A percentile compares a stretch with the other conserved stretches of the same genome.
Conservation (phyloP, 2,888 invertebrate species). For the Volucella inflata region DNA sequence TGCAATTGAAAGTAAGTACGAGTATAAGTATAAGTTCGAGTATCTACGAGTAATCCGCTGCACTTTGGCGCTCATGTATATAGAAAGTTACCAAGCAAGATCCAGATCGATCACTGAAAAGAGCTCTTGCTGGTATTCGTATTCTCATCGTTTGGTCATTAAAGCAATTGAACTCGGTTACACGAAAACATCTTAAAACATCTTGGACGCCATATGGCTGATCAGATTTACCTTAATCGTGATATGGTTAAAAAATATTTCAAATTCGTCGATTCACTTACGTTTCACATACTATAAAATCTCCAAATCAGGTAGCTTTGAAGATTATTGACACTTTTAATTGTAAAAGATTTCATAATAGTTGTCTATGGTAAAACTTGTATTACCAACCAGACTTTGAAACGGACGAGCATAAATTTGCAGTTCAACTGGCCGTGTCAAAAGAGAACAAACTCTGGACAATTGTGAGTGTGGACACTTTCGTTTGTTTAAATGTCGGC, state of each 20-base stretch:
- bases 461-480: slow-evolving; percentile 55
- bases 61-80: slow-evolving; percentile 38
- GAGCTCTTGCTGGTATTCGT: slow-evolving; percentile 66
- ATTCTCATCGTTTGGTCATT: slow-evolving; percentile 55
- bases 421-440: slow-evolving; percentile 18
- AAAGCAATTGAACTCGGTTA: slow-evolving; percentile 48
- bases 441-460: slow-evolving; percentile 38
- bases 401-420: background rate
- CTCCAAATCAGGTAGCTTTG: slow-evolving; percentile 29
- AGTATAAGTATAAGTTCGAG: slow-evolving; percentile 45
- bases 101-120: slow-evolving; percentile 72
- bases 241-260: too few relatives aligned
- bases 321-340: slow-evolving; percentile 55
- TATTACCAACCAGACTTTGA: too few relatives aligned
- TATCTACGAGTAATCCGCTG: slow-evolving; percentile 40
- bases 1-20: slow-evolving; percentile 64
- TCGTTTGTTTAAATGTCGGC: slow-evolving; percentile 64
- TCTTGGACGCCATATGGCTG: slow-evolving; percentile 54
- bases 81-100: slow-evolving; percentile 75
- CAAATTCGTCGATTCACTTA: too few relatives aligned
- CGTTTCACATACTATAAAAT: too few relatives aligned
- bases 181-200: slow-evolving; percentile 7
- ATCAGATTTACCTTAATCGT: slow-evolving; percentile 5
- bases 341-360: slow-evolving; percentile 54
- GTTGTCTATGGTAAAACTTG: too few relatives aligned